Conservation (phyloP, 1,140 invertebrate genomes). For the honey bee (Apis mellifera) region DNA sequence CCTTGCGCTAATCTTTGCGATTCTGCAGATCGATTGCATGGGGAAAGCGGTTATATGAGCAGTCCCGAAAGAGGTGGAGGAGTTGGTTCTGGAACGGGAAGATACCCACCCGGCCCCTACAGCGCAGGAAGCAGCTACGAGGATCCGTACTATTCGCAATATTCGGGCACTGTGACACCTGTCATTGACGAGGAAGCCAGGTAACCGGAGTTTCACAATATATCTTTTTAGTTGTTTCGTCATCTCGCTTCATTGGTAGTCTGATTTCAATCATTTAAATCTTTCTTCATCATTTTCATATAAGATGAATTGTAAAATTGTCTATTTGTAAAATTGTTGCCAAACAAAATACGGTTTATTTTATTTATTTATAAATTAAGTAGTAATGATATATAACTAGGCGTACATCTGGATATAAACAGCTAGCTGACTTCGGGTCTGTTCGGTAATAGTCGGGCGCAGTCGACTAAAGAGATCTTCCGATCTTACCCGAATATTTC, state of each 20-base stretch:
- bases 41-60: slow-evolving; percentile 91
- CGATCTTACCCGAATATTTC: too few relatives aligned
- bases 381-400: too few relatives aligned
- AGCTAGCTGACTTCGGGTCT: too few relatives aligned
- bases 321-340: too few relatives aligned
- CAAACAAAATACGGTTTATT: too few relatives aligned
- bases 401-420: too few relatives aligned
- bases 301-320: too few relatives aligned
- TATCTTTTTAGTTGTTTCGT: neutral
- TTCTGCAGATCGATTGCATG: slow-evolving; percentile 82
- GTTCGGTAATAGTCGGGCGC: too few relatives aligned
- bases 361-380: too few relatives aligned
- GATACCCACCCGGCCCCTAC: slow-evolving; percentile 76
- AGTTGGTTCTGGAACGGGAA: slow-evolving; percentile 71
- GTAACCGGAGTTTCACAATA: slow-evolving; percentile 78
- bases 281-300: neutral
- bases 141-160: slow-evolving; percentile 93
- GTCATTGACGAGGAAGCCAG: slow-evolving; percentile 95
- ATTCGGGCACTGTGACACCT: slow-evolving; percentile 90
- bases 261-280: neutral
- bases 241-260: too few relatives aligned
- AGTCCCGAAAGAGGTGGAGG: slow-evolving; percentile 89
- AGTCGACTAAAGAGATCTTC: too few relatives aligned
- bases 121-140: slow-evolving; percentile 87
- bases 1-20: neutral